Conservation (phyloP, 2,797 vertebrate genomes). For the Pteropus rufus region DNA sequence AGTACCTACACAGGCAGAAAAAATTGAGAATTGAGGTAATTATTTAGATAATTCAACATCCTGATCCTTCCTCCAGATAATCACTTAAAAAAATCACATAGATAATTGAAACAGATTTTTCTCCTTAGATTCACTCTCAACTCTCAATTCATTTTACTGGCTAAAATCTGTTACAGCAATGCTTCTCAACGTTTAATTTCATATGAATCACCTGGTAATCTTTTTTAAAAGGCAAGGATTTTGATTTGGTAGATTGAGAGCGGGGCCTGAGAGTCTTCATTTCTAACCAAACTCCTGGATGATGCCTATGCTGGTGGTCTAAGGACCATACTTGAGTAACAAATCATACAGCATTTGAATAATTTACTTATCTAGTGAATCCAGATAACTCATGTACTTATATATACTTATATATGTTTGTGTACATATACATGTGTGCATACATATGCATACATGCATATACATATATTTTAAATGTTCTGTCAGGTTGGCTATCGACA, state of each 20-base stretch:
- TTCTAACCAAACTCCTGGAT: not conserved
- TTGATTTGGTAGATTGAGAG: not conserved
- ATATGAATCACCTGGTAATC: not conserved
- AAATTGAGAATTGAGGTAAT: not conserved
- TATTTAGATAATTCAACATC: constrained; percentile 11
- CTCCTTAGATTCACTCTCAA: not conserved
- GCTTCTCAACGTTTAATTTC: not conserved
- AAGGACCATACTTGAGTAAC: not conserved
- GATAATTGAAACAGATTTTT: not conserved
- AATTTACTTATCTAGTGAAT: not conserved
- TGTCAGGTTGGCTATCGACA: not conserved
- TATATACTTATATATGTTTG: not conserved
- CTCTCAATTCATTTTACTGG: not conserved
- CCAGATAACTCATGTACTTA: not conserved
- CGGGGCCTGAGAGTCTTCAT: not conserved
- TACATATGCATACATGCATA: not conserved
- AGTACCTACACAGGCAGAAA: not conserved
- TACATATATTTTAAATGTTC: not conserved
- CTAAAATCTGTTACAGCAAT: not conserved
- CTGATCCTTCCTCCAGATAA: not conserved
- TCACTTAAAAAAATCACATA: constrained; percentile 1
- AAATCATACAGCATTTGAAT: not conserved
- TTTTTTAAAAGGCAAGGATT: constrained; percentile 43
- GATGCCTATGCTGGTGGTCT: not conserved
- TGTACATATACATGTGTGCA: not conserved